These are phyloP conservation scores for Drosophila maculinotata DNA, from an alignment of 2,888 invertebrate genomes.

Conservation along the genomic window DNA sequence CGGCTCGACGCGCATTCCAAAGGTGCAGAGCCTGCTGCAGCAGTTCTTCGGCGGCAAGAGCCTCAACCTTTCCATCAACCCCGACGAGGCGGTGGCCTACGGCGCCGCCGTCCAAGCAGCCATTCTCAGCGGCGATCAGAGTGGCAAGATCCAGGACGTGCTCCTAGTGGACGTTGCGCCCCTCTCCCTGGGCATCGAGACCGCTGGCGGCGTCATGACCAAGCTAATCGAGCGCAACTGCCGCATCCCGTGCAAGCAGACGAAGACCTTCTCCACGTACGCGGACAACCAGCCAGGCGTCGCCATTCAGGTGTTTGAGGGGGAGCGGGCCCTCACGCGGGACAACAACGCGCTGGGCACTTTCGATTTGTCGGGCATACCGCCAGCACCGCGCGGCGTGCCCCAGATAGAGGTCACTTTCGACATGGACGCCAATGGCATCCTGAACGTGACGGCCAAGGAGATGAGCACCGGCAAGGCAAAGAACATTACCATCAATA, in stretches of 20 bases:
- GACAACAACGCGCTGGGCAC: constrained; percentile 33
- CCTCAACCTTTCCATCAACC: constrained; percentile 30
- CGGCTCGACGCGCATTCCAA: constrained; percentile 37
- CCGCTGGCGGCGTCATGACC: constrained; percentile 34
- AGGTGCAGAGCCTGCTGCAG: constrained; percentile 29
- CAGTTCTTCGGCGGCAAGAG: constrained; percentile 34
- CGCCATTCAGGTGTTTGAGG: constrained; percentile 31
- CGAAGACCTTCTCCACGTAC: constrained; percentile 32
- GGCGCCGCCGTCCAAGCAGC: constrained; percentile 36
- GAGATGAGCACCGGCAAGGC: constrained; percentile 89
- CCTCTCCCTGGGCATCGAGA: constrained; percentile 31
- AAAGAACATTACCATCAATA: constrained; percentile 92
- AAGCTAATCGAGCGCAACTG: constrained; percentile 31
- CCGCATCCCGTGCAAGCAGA: constrained; percentile 33
- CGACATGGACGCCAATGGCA: constrained; percentile 95
- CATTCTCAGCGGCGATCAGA: constrained; percentile 33
- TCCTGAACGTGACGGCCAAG: constrained; percentile 93
- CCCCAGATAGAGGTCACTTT: constrained; percentile 94
- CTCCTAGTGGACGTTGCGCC: constrained; percentile 30
- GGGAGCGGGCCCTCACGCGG: constrained; percentile 25
- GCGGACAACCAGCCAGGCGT: constrained; percentile 34
- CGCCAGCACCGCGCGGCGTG: constrained; percentile 95
- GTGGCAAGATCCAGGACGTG: constrained; percentile 32
- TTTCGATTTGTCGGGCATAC: constrained; percentile 88
- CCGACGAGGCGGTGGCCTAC: constrained; percentile 35